phyloP scores from a whole-genome alignment of 92 coral and sea anemone species.

The Palythoa caribaeorum region DNA sequence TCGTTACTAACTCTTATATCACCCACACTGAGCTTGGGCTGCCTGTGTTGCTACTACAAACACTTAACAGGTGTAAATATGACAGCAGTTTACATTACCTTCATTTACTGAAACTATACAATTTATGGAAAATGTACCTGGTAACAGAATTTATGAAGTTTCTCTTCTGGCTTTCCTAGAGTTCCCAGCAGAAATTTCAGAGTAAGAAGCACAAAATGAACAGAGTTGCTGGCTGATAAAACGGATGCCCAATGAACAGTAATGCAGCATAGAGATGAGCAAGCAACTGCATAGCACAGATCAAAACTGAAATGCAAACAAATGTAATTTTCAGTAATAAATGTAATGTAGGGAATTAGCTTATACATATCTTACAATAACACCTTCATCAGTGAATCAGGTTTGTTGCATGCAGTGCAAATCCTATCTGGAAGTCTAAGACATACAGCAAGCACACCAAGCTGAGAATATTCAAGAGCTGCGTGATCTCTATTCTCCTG shows the following conservation, averaged over 20 bases:
- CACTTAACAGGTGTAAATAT: too few species aligned
- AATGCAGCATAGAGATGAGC: conserved; percentile 83
- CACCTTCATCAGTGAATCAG: too few species aligned
- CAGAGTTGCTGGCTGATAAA: conserved; percentile 62
- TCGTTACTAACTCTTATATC: too few species aligned
- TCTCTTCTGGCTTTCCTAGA: conserved; percentile 60
- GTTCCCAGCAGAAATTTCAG: conserved; percentile 72
- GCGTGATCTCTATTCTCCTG: too few species aligned
- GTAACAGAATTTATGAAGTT: conserved; percentile 71
- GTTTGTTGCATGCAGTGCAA: too few species aligned
- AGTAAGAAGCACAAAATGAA: conserved; percentile 81
- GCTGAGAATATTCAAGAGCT: too few species aligned
- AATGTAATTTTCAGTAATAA: not conserved
- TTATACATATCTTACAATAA: not conserved
- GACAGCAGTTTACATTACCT: not conserved
- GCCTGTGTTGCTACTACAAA: too few species aligned
- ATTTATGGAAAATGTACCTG: conserved; percentile 65
- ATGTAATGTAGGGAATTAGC: not conserved
- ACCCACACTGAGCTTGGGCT: too few species aligned
- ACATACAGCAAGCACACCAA: too few species aligned
- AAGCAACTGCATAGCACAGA: conserved; percentile 83
- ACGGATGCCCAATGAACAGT: conserved; percentile 77
- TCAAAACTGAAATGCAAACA: conserved; percentile 54
- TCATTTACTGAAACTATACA: not conserved
- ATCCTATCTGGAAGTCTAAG: too few species aligned